Percentiles rank a stretch among this genome's conserved stretches.
Conservation (phyloP, 1,140 invertebrate species). For the Saccostrea cuccullata region DNA sequence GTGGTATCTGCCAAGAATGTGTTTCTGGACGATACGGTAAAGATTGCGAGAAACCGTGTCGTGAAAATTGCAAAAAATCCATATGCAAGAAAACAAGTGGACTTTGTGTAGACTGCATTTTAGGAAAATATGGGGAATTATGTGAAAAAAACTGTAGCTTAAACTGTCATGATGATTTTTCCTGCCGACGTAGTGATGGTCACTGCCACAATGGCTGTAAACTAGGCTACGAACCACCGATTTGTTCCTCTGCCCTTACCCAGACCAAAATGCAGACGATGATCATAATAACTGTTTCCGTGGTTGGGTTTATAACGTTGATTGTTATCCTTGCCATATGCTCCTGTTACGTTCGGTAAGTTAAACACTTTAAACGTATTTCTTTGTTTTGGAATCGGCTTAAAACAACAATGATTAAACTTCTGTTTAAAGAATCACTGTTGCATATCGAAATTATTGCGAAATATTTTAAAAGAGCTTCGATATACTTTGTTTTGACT, state of each 20-base stretch:
- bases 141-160: constrained; percentile 39
- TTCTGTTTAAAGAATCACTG: background rate
- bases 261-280: constrained; percentile 3
- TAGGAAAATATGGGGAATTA: constrained; percentile 39
- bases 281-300: background rate
- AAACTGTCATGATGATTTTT: background rate
- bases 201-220: constrained; percentile 11
- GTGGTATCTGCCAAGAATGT: constrained; percentile 26
- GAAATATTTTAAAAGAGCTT: no score
- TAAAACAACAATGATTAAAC: no score
- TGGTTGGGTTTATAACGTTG: background rate
- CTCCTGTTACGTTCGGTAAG: background rate
- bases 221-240: background rate
- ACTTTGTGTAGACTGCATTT: constrained; percentile 9
- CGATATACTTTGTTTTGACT: background rate
- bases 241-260: background rate
- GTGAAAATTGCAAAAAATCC: constrained; percentile 33
- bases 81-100: constrained; percentile 17
- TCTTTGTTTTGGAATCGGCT: background rate
- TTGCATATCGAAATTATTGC: background rate
- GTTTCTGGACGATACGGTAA: constrained; percentile 32
- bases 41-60: constrained; percentile 27
- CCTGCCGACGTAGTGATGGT: background rate
- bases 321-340: background rate
- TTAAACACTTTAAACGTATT: background rate